Evolutionary conservation across 2,797 vertebrate species (phyloP).

Genomic region (Melanotaenia nigrans): DNA sequence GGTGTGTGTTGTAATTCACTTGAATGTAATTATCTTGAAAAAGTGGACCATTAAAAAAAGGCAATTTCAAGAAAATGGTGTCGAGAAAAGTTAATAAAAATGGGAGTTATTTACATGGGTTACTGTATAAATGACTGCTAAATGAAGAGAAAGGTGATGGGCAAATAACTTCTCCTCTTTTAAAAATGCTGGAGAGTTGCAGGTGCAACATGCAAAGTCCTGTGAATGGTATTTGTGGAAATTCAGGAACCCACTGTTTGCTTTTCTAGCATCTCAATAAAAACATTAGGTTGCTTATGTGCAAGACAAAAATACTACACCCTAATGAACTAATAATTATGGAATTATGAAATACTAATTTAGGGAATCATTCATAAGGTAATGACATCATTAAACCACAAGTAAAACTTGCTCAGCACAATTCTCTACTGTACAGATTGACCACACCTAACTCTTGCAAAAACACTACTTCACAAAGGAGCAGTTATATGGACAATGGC

Average conservation of each 20-base stretch:
- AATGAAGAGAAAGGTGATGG: constrained; percentile 62
- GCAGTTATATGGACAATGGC: constrained; percentile 56
- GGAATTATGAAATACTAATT: not conserved
- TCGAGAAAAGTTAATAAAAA: constrained; percentile 79
- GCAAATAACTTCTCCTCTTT: constrained; percentile 60
- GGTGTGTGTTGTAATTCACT: constrained; percentile 70
- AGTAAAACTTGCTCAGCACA: constrained; percentile 35
- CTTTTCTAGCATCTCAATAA: constrained; percentile 30
- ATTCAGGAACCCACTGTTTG: constrained; percentile 43
- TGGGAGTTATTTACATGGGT: constrained; percentile 78
- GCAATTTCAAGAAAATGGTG: constrained; percentile 73
- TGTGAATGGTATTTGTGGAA: constrained; percentile 38
- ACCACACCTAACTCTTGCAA: constrained; percentile 65
- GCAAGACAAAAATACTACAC: constrained; percentile 21
- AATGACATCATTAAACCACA: constrained; percentile 31
- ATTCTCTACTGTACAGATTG: constrained; percentile 44
- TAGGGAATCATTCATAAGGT: constrained; percentile 27
- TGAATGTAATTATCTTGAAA: constrained; percentile 79
- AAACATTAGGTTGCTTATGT: constrained; percentile 28
- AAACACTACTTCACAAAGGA: constrained; percentile 40
- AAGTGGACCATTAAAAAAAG: constrained; percentile 71
- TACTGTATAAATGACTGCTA: constrained; percentile 70
- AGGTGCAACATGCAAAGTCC: constrained; percentile 62
- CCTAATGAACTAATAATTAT: not conserved
- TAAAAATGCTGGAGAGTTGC: constrained; percentile 63